Evolutionary conservation across 2,888 invertebrate genomes (phyloP).

Genomic region (Polydrusus pterygomalis): DNA sequence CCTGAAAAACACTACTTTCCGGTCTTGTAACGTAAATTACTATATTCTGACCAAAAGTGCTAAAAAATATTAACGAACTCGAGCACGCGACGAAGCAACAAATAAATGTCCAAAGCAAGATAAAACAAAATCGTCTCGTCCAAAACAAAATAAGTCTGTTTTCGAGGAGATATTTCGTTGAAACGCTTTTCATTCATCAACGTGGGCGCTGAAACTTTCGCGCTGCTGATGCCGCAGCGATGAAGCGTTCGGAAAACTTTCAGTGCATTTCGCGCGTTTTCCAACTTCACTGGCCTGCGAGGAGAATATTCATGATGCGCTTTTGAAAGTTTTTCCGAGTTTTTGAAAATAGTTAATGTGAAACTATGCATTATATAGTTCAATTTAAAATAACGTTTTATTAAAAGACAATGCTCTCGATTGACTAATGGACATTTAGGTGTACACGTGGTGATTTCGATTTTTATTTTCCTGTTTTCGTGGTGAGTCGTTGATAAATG

Average conservation of each 20-base stretch:
- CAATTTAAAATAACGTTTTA: too few species aligned
- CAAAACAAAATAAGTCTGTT: neutral
- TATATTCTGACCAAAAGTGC: too few species aligned
- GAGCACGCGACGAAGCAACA: too few species aligned
- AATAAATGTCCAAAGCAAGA: too few species aligned
- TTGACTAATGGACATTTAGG: too few species aligned
- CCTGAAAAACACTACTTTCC: too few species aligned
- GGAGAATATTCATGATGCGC: constrained; percentile 6
- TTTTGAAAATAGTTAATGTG: neutral
- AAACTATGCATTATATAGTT: neutral
- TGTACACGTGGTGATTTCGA: too few species aligned
- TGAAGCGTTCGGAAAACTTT: constrained; percentile 41
- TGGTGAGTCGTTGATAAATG: too few species aligned
- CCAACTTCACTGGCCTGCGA: constrained; percentile 22
- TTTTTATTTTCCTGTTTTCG: too few species aligned
- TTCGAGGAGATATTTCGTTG: neutral
- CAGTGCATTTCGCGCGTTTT: constrained; percentile 48
- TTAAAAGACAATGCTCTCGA: too few species aligned
- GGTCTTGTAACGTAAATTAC: too few species aligned
- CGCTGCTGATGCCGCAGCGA: neutral
- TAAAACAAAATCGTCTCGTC: neutral
- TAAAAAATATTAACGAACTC: too few species aligned
- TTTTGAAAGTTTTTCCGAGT: constrained; percentile 22
- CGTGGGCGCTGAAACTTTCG: constrained; percentile 38
- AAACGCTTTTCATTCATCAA: constrained; percentile 26